A percentile compares a stretch with the other conserved stretches of the same genome.
phyloP scores from a whole-genome alignment of 1,140 invertebrate species.

The Procambarus clarkii region DNA sequence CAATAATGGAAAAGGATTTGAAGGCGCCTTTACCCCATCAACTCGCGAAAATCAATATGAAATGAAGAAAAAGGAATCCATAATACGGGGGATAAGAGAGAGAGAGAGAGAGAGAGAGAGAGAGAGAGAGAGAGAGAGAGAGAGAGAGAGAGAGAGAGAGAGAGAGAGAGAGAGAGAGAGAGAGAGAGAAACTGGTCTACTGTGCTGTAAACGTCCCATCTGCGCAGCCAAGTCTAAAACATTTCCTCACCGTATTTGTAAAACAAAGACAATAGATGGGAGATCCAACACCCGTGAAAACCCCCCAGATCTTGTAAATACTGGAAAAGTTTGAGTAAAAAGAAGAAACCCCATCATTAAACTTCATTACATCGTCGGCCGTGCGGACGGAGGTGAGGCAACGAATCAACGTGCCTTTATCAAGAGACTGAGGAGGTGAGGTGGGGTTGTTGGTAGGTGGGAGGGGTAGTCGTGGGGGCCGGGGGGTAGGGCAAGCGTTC shows the following conservation, averaged over 20 bases:
- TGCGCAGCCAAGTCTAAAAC: conserved; percentile 12
- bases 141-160: too few relatives aligned
- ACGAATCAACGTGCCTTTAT: neutral
- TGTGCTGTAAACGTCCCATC: neutral
- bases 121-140: too few relatives aligned
- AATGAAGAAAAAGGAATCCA: too few relatives aligned
- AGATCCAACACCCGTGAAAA: conserved; percentile 37
- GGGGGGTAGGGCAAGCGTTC: neutral
- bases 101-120: too few relatives aligned
- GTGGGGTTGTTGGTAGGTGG: too few relatives aligned
- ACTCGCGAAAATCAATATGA: neutral
- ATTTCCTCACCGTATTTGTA: conserved; percentile 45
- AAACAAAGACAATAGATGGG: conserved; percentile 38
- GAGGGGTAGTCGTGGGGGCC: neutral
- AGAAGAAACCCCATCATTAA: conserved; percentile 36
- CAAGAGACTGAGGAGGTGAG: too few relatives aligned
- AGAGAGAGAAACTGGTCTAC: neutral
- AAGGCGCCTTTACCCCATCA: too few relatives aligned
- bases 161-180: too few relatives aligned
- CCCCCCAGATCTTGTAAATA: conserved; percentile 46
- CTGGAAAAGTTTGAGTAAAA: conserved; percentile 34
- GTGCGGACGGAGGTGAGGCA: neutral
- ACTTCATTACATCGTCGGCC: conserved; percentile 35
- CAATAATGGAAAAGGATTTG: too few relatives aligned
- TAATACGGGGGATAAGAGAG: neutral